These are phyloP conservation scores for Aspidapion aeneum DNA, from an alignment of 2,888 invertebrate species.

Conservation along the genomic window DNA sequence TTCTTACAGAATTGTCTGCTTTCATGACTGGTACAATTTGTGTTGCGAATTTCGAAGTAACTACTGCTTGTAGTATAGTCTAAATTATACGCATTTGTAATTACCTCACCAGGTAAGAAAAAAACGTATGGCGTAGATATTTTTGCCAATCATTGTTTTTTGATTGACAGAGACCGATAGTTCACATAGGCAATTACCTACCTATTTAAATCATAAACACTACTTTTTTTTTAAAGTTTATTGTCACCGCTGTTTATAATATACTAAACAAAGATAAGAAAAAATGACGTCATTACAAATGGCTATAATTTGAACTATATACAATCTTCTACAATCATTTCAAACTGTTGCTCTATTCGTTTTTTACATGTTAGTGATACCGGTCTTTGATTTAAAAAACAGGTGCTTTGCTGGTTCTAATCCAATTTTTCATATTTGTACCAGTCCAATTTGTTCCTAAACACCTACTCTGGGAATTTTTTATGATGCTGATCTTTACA, in stretches of 20 bases:
- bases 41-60: not conserved
- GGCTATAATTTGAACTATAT: no score
- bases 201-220: no score
- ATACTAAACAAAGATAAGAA: no score
- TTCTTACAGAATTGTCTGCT: not conserved
- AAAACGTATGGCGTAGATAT: no score
- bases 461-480: not conserved
- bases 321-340: not conserved
- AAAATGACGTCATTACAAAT: no score
- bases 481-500: not conserved
- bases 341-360: not conserved
- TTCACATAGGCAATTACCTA: no score
- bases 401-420: not conserved
- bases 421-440: not conserved
- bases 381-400: not conserved
- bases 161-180: no score
- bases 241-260: no score
- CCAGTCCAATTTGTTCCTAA: not conserved
- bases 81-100: no score
- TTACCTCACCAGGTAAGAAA: no score
- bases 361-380: not conserved
- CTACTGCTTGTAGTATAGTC: not conserved
- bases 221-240: no score
- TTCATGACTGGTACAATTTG: not conserved
- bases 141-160: no score